Base-by-base conservation (phyloP, 2,888 invertebrate genomes). In the Lepas anatifera region DNA sequence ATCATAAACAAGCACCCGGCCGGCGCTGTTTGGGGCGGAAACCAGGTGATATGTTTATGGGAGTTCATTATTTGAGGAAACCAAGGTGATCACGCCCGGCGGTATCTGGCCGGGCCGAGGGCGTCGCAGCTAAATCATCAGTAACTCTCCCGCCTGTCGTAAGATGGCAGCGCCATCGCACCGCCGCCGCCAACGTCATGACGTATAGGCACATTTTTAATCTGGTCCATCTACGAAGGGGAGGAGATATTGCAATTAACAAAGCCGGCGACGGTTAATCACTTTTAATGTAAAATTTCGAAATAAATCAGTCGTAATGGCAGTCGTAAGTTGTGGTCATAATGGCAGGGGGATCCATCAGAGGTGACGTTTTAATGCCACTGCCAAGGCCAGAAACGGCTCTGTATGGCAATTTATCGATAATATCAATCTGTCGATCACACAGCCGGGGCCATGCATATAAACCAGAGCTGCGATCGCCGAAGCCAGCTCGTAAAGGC, bases 31-130 rank as follows among this genome's bases (percentile, higher is more conserved):
- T 52, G 52, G 52, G 52, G 52, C 52, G 52, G 52, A 52, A 52
- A 52, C 52, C 52, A 52, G 52, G 52, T 52, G 52, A 52, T 52
- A 52, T 52, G 52, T 52, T 52, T 52, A 52, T 52, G 52, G 52
- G 52, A 52, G 52, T 52, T 52, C 52, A 52, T 52, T 52, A 52
- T 52, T 52, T 52, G 52, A 52, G 52, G 29, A 32, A 52, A 29
- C 52, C n/a, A 32, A 52, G 52, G 52, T 32, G 32, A 52, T 52
- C 52, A 52, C 52, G 52, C 8, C n/a, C 27, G 27, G 18, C 11
- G 52, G 29, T 27, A 27, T 29, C 52, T n/a, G 16, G 52, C 52
- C 13, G 52, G n/a, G 6, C 32, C 13, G 52, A 32, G 52, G 52
- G 52, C 52, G 52, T 13, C 29, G 29, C 29, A 32, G 27, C 11